Base-by-base conservation (phyloP, 2,888 invertebrate species). In the Pheosia tremula region DNA sequence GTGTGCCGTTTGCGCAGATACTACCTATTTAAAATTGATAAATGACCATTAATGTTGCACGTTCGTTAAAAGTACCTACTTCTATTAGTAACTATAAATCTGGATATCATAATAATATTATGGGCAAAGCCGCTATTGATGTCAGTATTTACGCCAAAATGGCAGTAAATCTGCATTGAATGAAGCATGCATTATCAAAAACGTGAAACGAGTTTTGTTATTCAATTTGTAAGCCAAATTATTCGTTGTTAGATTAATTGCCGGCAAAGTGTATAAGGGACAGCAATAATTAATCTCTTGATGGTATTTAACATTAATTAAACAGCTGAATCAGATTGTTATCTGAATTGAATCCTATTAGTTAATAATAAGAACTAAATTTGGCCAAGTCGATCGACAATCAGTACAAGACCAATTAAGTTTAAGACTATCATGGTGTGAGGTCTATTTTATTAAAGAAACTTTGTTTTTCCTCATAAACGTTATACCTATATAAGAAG, bases 271-370 rank as follows among this genome's bases (percentile, higher is more conserved):
- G 88, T 88, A 87, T 82, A 78, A 81, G 80, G 83, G 89, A 90
- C 90, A 90, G 81, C 85, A 84, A 87, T 90, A 91, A 92, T 92
- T 91, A 91, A 91, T 92, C 90, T 89, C 83, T 77, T 79, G 82
- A 84, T 85, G 84, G 83, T 84, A 83, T 84, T 84, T 84, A 80
- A 83, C 85, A 86, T 86, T 87, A 89, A 90, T 91, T 89, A 89
- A 85, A 80, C 66, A 78, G 78, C 69, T 72, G 74, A 52, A 64
- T 66, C 57, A 38, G 38, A 60, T 38, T 57, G n/a, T 57, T 52
- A 68, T 59, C 63, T 56, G 69, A 75, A 71, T 68, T 58, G 66
- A 63, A 72, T 64, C 71, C 72, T 75, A 63, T 61, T 11, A 0
- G 50, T 56, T 7, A 38, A 45, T 50, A 3, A 49, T 63, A 72